Percentiles rank a stretch among this genome's conserved stretches.
phyloP scores from a whole-genome alignment of 1,140 invertebrate genomes.

The Diorhabda elongata region DNA sequence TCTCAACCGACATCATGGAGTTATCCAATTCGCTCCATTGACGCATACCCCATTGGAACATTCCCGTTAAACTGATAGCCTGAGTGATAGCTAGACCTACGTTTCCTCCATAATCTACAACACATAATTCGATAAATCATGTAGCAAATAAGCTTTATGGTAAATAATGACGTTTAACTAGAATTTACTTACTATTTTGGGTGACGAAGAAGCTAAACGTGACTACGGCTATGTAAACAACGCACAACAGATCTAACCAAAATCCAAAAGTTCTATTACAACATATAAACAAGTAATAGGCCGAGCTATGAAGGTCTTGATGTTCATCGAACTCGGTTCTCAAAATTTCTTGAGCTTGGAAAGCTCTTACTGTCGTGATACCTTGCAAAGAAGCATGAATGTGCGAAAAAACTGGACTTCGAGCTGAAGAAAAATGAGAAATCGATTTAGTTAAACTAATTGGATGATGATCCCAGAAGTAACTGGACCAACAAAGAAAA shows the following conservation, averaged over 20 bases:
- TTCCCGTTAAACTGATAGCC: conserved; percentile 54
- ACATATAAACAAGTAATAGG: conserved; percentile 61
- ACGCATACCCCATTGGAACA: conserved; percentile 71
- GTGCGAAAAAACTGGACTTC: conserved; percentile 82
- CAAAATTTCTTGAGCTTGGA: conserved; percentile 65
- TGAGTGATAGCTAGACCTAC: conserved; percentile 58
- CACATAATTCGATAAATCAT: conserved; percentile 3
- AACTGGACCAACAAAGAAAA: too few species aligned
- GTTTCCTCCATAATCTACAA: conserved; percentile 49
- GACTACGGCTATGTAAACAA: conserved; percentile 66
- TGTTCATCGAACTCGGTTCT: conserved; percentile 45
- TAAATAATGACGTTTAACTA: neutral
- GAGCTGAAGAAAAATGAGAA: conserved; percentile 49
- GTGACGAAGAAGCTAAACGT: conserved; percentile 67
- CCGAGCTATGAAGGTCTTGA: conserved; percentile 61
- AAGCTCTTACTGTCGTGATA: conserved; percentile 84
- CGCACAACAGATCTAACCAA: conserved; percentile 73
- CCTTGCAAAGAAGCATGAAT: conserved; percentile 85
- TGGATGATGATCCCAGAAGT: too few species aligned
- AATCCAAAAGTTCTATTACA: conserved; percentile 68
- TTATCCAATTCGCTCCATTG: conserved; percentile 72
- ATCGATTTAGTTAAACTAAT: too few species aligned
- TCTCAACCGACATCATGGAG: conserved; percentile 63
- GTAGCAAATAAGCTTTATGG: neutral
- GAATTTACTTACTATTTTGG: conserved; percentile 48